phyloP scores from a whole-genome alignment of 92 coral and sea anemone species.

The Zoanthus solanderi region DNA sequence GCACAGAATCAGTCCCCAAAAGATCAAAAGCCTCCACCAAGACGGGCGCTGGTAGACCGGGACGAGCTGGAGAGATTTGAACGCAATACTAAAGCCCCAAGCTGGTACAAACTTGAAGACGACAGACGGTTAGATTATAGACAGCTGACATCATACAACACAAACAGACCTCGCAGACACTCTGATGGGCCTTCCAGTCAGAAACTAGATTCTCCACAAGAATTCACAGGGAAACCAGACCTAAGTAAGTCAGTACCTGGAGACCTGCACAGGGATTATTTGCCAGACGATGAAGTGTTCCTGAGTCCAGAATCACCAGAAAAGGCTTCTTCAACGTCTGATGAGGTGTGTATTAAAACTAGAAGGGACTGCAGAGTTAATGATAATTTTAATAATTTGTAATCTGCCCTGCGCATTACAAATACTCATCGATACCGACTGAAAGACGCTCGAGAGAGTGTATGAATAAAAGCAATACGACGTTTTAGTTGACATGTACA shows the following conservation, averaged over 20 bases:
- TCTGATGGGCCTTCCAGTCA: constrained; percentile 16
- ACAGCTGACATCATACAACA: constrained; percentile 29
- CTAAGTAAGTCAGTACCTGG: constrained; percentile 36
- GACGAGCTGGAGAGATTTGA: constrained; percentile 81
- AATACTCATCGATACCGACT: neutral
- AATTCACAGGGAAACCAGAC: constrained; percentile 19
- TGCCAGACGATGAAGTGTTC: constrained; percentile 21
- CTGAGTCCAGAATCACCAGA: neutral
- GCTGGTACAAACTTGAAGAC: constrained; percentile 67
- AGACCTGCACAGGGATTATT: constrained; percentile 6
- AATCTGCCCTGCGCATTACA: neutral
- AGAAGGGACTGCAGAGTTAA: neutral
- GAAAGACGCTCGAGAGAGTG: no score
- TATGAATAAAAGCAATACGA: no score
- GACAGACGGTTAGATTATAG: constrained; percentile 34
- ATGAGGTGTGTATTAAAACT: neutral
- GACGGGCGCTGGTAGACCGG: constrained; percentile 78
- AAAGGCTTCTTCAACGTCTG: neutral
- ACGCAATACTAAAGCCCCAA: constrained; percentile 66
- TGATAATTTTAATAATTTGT: neutral
- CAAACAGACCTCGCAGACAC: constrained; percentile 32
- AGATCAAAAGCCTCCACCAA: constrained; percentile 68
- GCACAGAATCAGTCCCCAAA: constrained; percentile 64
- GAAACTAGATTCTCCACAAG: neutral
- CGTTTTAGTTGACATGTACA: no score